These are phyloP conservation scores for Lycopodina hypogea DNA, from an alignment of 37 sponge, comb jelly and placozoan genomes.

Conservation along the genomic window DNA sequence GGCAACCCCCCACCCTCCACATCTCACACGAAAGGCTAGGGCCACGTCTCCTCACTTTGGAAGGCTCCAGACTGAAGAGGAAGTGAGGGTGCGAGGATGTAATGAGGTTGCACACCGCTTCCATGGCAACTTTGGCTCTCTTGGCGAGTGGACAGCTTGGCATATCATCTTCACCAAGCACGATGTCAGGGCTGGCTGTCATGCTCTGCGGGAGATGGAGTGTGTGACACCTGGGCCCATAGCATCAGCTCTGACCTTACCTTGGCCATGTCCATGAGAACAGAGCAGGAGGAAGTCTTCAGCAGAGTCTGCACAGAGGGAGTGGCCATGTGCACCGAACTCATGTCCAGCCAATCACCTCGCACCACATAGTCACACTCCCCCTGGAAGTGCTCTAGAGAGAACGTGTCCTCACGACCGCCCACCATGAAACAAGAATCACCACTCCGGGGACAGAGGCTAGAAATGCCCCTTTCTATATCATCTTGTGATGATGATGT, in stretches of 20 bases:
- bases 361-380: slow-evolving; percentile 6
- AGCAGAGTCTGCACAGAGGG: background rate
- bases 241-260: background rate
- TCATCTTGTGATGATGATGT: background rate
- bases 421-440: slow-evolving; percentile 9
- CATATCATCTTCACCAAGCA: background rate
- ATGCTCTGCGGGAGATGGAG: background rate
- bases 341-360: slow-evolving; percentile 4
- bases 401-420: background rate
- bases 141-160: background rate
- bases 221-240: background rate
- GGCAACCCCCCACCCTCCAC: too few relatives aligned
- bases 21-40: too few relatives aligned
- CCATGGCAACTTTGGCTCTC: slow-evolving; percentile 8
- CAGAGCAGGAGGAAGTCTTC: background rate
- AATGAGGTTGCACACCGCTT: slow-evolving; percentile 2
- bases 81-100: slow-evolving; percentile 38
- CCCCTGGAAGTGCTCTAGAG: slow-evolving; percentile 21
- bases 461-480: background rate
- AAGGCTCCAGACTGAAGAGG: slow-evolving; percentile 4
- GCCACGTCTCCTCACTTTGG: background rate
- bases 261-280: slow-evolving; percentile 1
- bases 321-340: background rate
- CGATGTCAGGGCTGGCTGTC: slow-evolving; percentile 1
- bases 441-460: background rate